phyloP scores from a whole-genome alignment of 2,888 invertebrate genomes.

The Dyspetes luteomarginatus region DNA sequence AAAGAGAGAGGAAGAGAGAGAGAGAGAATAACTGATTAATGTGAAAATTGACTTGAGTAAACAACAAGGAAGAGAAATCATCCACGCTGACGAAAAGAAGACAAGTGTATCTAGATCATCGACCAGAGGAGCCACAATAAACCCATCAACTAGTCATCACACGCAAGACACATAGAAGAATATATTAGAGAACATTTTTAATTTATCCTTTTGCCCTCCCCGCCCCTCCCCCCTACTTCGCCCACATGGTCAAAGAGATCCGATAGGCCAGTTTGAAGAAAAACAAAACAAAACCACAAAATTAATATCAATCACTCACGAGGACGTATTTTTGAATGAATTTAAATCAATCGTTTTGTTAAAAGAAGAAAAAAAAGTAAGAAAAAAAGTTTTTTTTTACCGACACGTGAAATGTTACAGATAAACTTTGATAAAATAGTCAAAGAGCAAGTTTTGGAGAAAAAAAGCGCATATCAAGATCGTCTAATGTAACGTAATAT shows the following conservation, averaged over 20 bases:
- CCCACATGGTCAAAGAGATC: conserved; percentile 72
- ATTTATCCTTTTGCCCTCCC: conserved; percentile 74
- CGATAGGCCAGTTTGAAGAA: conserved; percentile 76
- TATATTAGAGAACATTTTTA: conserved; percentile 75
- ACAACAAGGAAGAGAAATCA: not conserved
- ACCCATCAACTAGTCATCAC: conserved; percentile 59
- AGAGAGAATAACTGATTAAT: not conserved
- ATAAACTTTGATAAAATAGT: conserved; percentile 79
- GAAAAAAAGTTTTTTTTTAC: too few relatives aligned
- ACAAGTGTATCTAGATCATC: conserved; percentile 71
- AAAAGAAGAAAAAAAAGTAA: not conserved
- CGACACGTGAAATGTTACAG: conserved; percentile 72
- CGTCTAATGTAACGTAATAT: conserved; percentile 81
- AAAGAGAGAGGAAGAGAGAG: conserved; percentile 8
- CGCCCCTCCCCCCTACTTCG: too few relatives aligned
- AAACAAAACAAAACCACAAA: too few relatives aligned
- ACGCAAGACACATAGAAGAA: conserved; percentile 74
- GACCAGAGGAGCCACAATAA: conserved; percentile 70
- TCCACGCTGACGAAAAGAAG: conserved; percentile 63
- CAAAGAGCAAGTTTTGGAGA: conserved; percentile 74
- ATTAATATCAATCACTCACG: too few relatives aligned
- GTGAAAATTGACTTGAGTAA: too few relatives aligned
- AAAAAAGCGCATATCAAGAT: conserved; percentile 81
- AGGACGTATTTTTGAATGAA: too few relatives aligned
- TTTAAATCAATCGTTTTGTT: too few relatives aligned